Percentiles rank a stretch among this genome's conserved stretches.
Conservation (phyloP, 2,797 vertebrate genomes). For the Epinephelus coioides region DNA sequence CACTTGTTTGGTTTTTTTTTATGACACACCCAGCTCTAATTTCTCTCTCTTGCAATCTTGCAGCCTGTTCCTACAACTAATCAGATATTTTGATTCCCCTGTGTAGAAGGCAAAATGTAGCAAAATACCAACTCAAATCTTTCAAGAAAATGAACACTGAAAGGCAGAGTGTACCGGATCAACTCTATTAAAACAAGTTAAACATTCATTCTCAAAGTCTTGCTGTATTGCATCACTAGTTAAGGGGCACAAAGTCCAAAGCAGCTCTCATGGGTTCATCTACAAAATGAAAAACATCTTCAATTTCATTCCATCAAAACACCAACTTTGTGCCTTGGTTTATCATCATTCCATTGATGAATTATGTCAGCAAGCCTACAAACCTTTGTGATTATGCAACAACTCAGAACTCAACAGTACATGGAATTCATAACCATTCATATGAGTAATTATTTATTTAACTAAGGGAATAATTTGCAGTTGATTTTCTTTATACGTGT, state of each 20-base stretch:
- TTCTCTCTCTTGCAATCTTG: constrained; percentile 20
- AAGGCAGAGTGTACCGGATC: constrained; percentile 16
- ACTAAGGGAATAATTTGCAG: constrained; percentile 39
- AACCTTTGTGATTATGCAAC: constrained; percentile 25
- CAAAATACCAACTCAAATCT: constrained; percentile 16
- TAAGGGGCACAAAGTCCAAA: constrained; percentile 17
- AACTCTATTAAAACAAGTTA: constrained; percentile 39
- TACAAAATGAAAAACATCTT: constrained; percentile 28
- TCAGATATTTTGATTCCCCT: constrained; percentile 23
- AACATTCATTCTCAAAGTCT: constrained; percentile 41
- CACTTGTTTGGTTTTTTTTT: constrained; percentile 3
- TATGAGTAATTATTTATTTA: constrained; percentile 45
- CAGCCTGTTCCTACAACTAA: constrained; percentile 35
- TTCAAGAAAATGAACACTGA: constrained; percentile 43
- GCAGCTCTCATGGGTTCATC: constrained; percentile 19
- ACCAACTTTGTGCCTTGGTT: constrained; percentile 7
- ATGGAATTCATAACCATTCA: constrained; percentile 10
- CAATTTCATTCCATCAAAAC: constrained; percentile 12
- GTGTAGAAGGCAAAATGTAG: constrained; percentile 21
- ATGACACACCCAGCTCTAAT: not conserved
- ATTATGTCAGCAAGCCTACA: constrained; percentile 9
- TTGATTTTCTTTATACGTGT: constrained; percentile 9
- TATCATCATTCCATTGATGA: constrained; percentile 10
- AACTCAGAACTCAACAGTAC: constrained; percentile 10
- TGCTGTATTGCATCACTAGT: constrained; percentile 38